Evolutionary conservation across 2,888 invertebrate species (phyloP), one percentile per base, ranked within the genome.

Genomic region (Bhutanitis thaidina): DNA sequence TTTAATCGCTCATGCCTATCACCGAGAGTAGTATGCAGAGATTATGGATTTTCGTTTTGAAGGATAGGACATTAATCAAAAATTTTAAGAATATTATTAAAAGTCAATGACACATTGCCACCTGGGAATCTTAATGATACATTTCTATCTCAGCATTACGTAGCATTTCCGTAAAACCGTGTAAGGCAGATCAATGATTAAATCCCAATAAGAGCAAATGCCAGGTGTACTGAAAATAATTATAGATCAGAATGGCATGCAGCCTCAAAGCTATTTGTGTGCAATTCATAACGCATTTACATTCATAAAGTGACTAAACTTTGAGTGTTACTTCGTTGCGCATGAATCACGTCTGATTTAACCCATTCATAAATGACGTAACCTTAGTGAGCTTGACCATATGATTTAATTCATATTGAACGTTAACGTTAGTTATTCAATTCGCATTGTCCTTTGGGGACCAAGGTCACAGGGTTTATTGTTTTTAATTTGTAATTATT

Each of bases 271-370:
- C 35, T 35, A 35, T 41, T 48, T 36, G 20, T 15, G 10, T 12
- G 41, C 35, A 48, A 48, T 41, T 48, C 27, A 40, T 47, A 27
- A 38, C 14, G n/a, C 34, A 47, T 47, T 47, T 14, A 41, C 32
- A 36, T 41, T 35, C 41, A 48, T 10, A 47, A 40, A 39, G 48
- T 10, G 41, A 27, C 16, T 9, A 8, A 25, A 34, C 47, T 34
- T n/a, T n/a, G 20, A 30, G 46, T 27, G 27, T 27, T 3, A 39
- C 40, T 14, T 29, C 12, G 36, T 13, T 44, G 10, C 15, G 40
- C 5, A 34, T 34, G 41, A 41, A 41, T 48, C 48, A 48, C 16
- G 27, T 36, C 35, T 30, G n/a, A 39, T 16, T 45, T 29, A 29
- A n/a, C 29, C 8, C 15, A 16, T 29, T 32, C 14, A 14, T 25